Evolutionary conservation across 2,113 vertebrate species (phyloP).

Genomic region (Forbesichthys papilliferus): DNA sequence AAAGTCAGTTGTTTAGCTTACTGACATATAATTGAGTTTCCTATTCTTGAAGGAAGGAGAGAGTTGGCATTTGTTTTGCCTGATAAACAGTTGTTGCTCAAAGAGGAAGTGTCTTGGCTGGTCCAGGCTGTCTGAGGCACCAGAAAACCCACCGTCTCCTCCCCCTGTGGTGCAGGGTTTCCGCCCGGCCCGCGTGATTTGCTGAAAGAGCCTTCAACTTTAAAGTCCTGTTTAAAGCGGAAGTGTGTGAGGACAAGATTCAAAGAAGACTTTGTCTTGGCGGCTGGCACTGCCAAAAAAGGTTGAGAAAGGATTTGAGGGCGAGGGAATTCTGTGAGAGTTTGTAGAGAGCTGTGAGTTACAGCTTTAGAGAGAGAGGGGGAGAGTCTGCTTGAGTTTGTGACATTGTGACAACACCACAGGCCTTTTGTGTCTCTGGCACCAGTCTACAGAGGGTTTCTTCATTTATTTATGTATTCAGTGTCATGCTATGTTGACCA

Average conservation of each 20-base stretch:
- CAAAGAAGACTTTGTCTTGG: conserved; percentile 82
- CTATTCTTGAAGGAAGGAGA: no score
- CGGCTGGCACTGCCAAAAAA: conserved; percentile 56
- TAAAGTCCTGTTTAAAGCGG: conserved; percentile 83
- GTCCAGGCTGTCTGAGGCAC: conserved; percentile 5
- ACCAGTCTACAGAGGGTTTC: conserved; percentile 79
- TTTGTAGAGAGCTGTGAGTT: conserved; percentile 58
- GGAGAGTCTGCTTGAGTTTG: conserved; percentile 45
- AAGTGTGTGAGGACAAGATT: conserved; percentile 80
- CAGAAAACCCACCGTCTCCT: conserved; percentile 26
- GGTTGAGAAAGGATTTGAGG: conserved; percentile 69
- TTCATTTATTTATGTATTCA: conserved; percentile 80
- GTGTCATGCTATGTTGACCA: conserved; percentile 76
- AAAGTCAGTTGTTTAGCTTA: no score
- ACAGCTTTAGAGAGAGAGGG: conserved; percentile 53
- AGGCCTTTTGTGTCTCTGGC: conserved; percentile 83
- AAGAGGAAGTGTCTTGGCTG: conserved; percentile 34
- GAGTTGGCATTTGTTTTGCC: no score
- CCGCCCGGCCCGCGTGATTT: conserved; percentile 76
- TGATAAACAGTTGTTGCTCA: neutral
- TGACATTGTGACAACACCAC: conserved; percentile 67
- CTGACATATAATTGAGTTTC: no score
- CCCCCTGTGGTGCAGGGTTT: conserved; percentile 64
- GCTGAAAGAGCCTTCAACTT: conserved; percentile 86
- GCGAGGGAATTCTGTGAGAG: conserved; percentile 41